Base-by-base conservation (phyloP, 2,113 vertebrate genomes). In the Megaceryle torquata region DNA sequence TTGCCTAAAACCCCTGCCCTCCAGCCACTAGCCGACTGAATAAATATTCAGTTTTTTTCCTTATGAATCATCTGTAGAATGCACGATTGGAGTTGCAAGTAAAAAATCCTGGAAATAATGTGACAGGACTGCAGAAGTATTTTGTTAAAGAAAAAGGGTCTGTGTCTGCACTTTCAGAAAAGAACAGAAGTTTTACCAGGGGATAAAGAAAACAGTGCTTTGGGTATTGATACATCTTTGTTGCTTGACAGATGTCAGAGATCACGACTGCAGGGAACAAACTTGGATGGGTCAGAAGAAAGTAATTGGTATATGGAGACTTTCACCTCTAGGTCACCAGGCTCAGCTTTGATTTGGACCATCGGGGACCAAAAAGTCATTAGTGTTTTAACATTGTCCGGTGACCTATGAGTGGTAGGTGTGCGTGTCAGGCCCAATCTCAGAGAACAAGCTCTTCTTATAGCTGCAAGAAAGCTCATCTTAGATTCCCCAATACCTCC, bases 1-100 rank as follows among this genome's bases (percentile, higher is more conserved):
- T 98, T 97, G 97, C 97, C 97, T 98, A 98, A 98, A 98, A 96
- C 96, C 86, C 81, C 96, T 97, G 96, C 94, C 96, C 78, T 89
- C 86, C 93, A 95, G 97, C 96, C 72, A 82, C 68, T 31, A 56
- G 85, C 95, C 93, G 97, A 88, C 94, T 97, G 96, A 90, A 97
- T 97, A 97, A 97, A 98, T 97, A 96, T 95, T 94, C 90, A 91
- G 84, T 24, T 31, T 44, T 43, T 24, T 67, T 76, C 71, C 89
- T 97, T 92, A 80, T 90, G 94, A 98, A 96, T 97, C 94, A 94
- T 97, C 92, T 89, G 80, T 72, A 95, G 94, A 96, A 96, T 1
- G 53, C 82, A 81, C 46, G 94, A 85, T 94, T 96, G 89, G 89
- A 96, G 85, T 88, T 19, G 8, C 94, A 89, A 95, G 92, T 94